These are phyloP conservation scores for Nesometra sesokonis DNA, from an alignment of 35 echinoderm and acorn worm species.

Conservation along the genomic window DNA sequence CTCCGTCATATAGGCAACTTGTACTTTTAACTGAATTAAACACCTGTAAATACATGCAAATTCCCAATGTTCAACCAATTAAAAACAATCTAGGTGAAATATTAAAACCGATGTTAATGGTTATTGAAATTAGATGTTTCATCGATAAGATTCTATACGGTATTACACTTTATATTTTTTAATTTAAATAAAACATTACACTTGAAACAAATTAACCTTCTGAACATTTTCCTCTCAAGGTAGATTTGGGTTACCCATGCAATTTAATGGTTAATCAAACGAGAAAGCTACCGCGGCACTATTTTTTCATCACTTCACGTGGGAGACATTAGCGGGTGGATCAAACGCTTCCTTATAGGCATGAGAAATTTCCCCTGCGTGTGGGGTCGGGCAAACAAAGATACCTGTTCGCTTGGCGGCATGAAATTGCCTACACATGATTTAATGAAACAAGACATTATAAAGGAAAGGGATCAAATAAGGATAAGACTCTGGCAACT, in stretches of 20 bases:
- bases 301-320: not conserved
- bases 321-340: not conserved
- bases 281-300: not conserved
- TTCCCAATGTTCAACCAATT: not conserved
- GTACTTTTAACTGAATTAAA: not conserved
- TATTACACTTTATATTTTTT: not conserved
- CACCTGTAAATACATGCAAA: not conserved
- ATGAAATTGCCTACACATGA: not conserved
- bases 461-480: not conserved
- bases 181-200: not conserved
- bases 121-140: not conserved
- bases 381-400: not conserved
- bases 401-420: not conserved
- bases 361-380: not conserved
- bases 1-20: no score
- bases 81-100: not conserved
- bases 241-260: not conserved
- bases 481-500: not conserved
- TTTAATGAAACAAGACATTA: not conserved
- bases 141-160: not conserved
- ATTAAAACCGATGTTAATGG: not conserved
- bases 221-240: not conserved
- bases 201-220: not conserved
- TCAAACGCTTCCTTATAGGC: not conserved
- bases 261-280: not conserved